Conservation (phyloP, 2,113 vertebrate genomes). For the Pelobates fuscus region DNA sequence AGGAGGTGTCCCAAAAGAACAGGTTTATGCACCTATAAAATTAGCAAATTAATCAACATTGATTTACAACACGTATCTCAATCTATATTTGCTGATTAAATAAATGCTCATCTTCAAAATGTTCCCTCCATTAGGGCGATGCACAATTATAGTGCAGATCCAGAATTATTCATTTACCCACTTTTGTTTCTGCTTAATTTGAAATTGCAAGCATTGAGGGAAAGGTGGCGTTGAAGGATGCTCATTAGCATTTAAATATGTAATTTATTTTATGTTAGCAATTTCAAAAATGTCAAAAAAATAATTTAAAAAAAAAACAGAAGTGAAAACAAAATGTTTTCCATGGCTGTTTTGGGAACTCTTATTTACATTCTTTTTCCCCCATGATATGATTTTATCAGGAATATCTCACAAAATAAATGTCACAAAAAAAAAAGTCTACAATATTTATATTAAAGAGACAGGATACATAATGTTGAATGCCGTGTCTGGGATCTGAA, state of each 20-base stretch:
- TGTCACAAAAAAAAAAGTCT: no score
- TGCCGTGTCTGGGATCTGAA: no score
- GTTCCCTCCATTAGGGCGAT: background rate
- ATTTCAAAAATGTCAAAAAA: background rate
- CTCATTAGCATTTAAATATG: background rate
- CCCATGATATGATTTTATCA: no score
- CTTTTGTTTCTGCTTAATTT: background rate
- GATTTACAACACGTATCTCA: background rate
- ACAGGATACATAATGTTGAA: no score
- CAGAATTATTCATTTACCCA: background rate
- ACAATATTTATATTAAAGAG: no score
- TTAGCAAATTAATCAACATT: background rate
- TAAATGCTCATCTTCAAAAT: background rate
- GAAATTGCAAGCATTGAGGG: background rate
- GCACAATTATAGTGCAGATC: background rate
- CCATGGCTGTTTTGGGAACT: background rate
- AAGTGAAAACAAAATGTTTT: background rate
- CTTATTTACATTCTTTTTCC: no score
- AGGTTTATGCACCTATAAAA: background rate
- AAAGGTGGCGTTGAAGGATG: background rate
- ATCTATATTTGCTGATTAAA: conserved; percentile 1
- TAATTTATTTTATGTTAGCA: background rate
- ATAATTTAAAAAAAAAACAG: background rate
- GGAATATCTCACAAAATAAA: no score
- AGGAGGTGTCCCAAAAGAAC: background rate